Evolutionary conservation across 2,113 vertebrate species (phyloP), one percentile per base, ranked within the genome.

Genomic region (Muscicapa adusta): DNA sequence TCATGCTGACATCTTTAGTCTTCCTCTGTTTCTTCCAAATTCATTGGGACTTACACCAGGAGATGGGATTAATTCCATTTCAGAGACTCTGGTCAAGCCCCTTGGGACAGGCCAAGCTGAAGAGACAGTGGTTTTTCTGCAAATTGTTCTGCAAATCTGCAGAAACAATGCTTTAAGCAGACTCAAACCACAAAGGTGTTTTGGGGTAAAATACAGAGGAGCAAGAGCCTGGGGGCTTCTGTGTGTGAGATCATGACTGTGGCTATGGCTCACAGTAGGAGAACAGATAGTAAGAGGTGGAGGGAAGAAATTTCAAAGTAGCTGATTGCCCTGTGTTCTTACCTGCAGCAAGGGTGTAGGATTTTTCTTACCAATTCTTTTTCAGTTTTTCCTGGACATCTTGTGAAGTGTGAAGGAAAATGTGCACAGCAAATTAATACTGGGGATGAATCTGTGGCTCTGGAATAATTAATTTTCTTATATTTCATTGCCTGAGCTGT

Each of bases 381-480:
- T 83, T 36, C 68, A 18, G 8, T 60, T 85, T 90, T 56, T 24
- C 22, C 53, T 79, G 36, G 43, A 17, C 14, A 14, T 40, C 51
- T 86, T 16, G 3, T 18, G 3, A 86, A 67, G 48, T 42, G 28
- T 54, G 48, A 78, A 80, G 61, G 51, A 58, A 87, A 77, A 38
- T 25, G 18, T 25, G 28, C 20, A 5, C 10, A 24, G 16, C 14
- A 48, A 80, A 73, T 11, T 24, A 77, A 67, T 11, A 1, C 19
- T 47, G 84, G 29, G 63, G 70, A 60, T 14, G 40, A 63, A 48
- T 38, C 65, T 58, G 33, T 66, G 43, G 48, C 67, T 45, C 51
- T 66, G 36, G 40, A 43, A n/a, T 71, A 77, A 94, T 94, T 87
- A 89, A 81, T 93, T 94, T 81, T 80, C 57, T 60, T 81, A 25